Base-by-base conservation (phyloP, 2,888 invertebrate species). In the Nomada flava region DNA sequence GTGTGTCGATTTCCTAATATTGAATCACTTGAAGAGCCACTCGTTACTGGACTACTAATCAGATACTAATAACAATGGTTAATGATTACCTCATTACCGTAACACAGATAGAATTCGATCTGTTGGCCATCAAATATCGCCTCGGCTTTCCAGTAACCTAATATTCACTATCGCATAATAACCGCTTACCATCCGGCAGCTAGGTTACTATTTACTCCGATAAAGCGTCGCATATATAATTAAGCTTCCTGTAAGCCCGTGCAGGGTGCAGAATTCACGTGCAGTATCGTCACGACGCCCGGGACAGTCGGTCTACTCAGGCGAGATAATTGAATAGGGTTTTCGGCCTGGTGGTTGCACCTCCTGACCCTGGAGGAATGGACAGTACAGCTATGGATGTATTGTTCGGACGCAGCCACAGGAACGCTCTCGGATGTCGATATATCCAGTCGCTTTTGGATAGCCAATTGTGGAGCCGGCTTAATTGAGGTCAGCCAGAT, bases 291-390 rank as follows among this genome's bases (percentile, higher is more conserved):
- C 84, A 72, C 75, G 81, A 74, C 84, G 63, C 70, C 70, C 82
- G 64, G 79, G 75, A 86, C 85, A 88, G 85, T 86, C 89, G 84
- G 88, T 89, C 88, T 88, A 90, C 89, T 91, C 90, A 86, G 87
- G 88, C 87, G 86, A 85, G 88, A 89, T 91, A 91, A 91, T 91
- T 91, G 90, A 91, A 91, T 91, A 89, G 88, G 89, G 89, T 91
- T 91, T 92, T 91, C 90, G 88, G 81, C 86, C 84, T 83, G 81
- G 80, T 68, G 84, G 85, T 76, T 73, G 76, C 77, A 75, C 84
- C 84, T 85, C 71, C 86, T 84, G 87, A 89, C 79, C 87, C 90
- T 84, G 84, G 85, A 87, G 87, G 86, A 85, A 84, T 83, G 84
- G 83, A 72, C 79, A 78, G 84, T 81, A 83, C 81, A 82, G 83